Conservation (phyloP, 2,888 invertebrate genomes). For the Drepanosiphum platanoidis region DNA sequence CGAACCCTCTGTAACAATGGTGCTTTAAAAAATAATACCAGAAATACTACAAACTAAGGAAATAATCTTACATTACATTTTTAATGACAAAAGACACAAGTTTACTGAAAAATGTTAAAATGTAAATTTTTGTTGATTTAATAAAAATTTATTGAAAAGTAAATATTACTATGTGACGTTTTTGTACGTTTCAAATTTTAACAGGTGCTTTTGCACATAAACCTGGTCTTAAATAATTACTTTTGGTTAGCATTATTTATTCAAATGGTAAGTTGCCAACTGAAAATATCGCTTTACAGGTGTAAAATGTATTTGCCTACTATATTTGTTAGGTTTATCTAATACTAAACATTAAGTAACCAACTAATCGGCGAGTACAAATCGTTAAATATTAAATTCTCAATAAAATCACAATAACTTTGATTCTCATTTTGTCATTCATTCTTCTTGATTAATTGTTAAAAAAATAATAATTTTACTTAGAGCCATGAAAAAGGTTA, state of each 20-base stretch:
- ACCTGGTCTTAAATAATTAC: no score
- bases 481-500: not conserved
- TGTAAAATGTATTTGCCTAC: not conserved
- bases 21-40: not conserved
- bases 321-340: not conserved
- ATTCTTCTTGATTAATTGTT: not conserved
- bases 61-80: not conserved
- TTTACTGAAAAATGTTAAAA: no score
- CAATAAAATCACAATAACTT: not conserved
- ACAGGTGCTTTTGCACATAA: not conserved
- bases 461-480: not conserved
- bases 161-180: not conserved
- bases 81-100: no score
- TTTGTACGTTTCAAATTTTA: not conserved
- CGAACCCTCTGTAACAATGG: not conserved
- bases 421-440: not conserved
- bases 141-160: no score
- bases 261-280: not conserved
- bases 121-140: no score
- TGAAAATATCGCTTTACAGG: not conserved
- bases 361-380: not conserved
- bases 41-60: not conserved
- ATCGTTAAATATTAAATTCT: not conserved
- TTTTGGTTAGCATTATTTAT: not conserved
- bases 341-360: not conserved